Conservation (phyloP, 2,797 vertebrate genomes). For the Pipistrellus nathusii region DNA sequence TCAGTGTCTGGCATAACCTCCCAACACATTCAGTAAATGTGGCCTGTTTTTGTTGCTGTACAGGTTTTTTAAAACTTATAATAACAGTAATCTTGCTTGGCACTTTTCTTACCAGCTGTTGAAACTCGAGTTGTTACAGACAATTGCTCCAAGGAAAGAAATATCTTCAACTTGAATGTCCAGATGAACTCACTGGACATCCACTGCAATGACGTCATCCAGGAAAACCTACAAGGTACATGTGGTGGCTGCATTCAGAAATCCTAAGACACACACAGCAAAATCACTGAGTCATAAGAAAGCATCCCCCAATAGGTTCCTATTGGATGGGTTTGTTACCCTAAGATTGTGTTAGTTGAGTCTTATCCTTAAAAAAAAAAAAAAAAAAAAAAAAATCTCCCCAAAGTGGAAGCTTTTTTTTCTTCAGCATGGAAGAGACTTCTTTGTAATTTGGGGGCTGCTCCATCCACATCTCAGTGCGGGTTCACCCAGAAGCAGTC, state of each 20-base stretch:
- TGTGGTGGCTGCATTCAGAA: neutral
- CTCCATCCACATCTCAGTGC: neutral
- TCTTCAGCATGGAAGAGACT: neutral
- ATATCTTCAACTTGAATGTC: neutral
- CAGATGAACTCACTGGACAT: slow-evolving; percentile 54
- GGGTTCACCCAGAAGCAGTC: neutral
- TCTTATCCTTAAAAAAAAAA: neutral
- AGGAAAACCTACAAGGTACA: neutral
- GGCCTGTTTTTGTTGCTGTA: neutral
- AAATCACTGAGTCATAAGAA: neutral
- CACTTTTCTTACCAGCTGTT: slow-evolving; percentile 51
- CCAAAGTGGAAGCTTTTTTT: neutral
- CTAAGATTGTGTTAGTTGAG: neutral
- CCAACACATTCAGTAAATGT: neutral
- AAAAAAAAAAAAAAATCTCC: neutral
- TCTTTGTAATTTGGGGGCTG: neutral
- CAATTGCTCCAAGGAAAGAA: slow-evolving; percentile 35
- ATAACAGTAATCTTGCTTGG: neutral
- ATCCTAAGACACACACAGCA: neutral
- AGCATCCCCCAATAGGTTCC: neutral
- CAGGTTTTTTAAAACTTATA: neutral
- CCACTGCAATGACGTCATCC: neutral
- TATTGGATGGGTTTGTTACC: neutral
- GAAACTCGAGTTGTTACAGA: slow-evolving; percentile 57
- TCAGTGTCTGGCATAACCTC: neutral